These are phyloP conservation scores for Xanthia icteritia DNA, from an alignment of 2,888 invertebrate genomes.

Conservation along the genomic window DNA sequence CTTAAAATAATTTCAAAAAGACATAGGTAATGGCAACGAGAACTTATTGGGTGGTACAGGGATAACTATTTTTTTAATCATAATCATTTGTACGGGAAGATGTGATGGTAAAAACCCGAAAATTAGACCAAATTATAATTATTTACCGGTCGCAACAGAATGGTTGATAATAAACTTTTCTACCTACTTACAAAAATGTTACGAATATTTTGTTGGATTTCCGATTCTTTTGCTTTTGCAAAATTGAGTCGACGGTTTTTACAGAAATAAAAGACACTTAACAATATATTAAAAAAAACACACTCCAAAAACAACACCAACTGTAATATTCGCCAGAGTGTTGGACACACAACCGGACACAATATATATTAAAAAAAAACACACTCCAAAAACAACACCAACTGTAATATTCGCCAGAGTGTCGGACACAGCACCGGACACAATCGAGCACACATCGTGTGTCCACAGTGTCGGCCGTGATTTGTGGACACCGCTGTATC, in stretches of 20 bases:
- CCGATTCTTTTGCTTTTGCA: not conserved
- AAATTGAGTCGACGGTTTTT: not conserved
- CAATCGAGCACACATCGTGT: conserved; percentile 62
- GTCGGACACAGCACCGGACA: conserved; percentile 50
- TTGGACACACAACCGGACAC: conserved; percentile 49
- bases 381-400: conserved; percentile 11
- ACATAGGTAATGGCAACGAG: not conserved
- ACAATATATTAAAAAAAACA: not conserved
- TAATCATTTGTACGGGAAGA: no score
- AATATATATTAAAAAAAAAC: no score
- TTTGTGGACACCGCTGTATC: conserved; percentile 71
- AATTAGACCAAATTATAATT: not conserved
- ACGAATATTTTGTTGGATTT: not conserved
- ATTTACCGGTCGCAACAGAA: no score
- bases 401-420: conserved; percentile 33
- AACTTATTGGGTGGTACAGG: no score
- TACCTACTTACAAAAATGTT: not conserved
- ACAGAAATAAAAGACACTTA: not conserved
- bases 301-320: not conserved
- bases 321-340: conserved; percentile 37
- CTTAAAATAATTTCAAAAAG: not conserved
- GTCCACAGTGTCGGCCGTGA: conserved; percentile 61
- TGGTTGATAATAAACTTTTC: not conserved
- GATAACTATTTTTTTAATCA: no score
- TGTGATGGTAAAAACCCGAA: no score